Evolutionary conservation across 2,113 vertebrate genomes (phyloP).

Genomic region (Pelobates fuscus): DNA sequence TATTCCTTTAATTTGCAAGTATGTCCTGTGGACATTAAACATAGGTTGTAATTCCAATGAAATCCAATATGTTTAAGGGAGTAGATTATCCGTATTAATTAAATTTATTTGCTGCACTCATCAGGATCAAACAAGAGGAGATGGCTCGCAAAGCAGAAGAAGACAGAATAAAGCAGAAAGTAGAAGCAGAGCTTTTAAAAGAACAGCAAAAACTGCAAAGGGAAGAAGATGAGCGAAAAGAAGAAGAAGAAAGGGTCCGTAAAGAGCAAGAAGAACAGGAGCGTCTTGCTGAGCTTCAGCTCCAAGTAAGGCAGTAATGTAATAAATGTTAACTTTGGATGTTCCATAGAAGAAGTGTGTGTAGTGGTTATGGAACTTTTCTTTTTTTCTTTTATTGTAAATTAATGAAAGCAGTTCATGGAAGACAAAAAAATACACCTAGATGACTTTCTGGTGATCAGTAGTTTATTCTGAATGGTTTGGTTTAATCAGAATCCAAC

Average conservation of each 20-base stretch:
- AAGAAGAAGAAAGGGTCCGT: conserved; percentile 67
- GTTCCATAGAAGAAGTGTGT: neutral
- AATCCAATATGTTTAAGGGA: too few relatives aligned
- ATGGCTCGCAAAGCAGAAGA: conserved; percentile 66
- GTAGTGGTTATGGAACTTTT: neutral
- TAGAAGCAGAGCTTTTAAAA: conserved; percentile 67
- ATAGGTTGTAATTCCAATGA: too few relatives aligned
- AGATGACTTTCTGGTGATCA: too few relatives aligned
- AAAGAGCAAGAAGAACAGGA: conserved; percentile 75
- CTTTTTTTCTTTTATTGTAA: too few relatives aligned
- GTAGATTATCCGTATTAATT: neutral
- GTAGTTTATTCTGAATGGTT: too few relatives aligned
- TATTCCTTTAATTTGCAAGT: too few relatives aligned
- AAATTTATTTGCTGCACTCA: too few relatives aligned
- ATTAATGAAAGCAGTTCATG: too few relatives aligned
- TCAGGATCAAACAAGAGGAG: conserved; percentile 75
- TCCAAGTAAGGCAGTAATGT: conserved; percentile 68
- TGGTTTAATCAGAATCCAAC: too few relatives aligned
- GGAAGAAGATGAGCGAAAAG: conserved; percentile 68
- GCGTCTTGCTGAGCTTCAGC: conserved; percentile 71
- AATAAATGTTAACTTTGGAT: too few relatives aligned
- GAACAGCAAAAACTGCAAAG: conserved; percentile 67
- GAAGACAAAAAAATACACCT: too few relatives aligned
- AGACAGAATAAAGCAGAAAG: conserved; percentile 60
- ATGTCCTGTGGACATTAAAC: too few relatives aligned